Conservation (phyloP, 2,113 vertebrate species). For the Holacanthus passer region DNA sequence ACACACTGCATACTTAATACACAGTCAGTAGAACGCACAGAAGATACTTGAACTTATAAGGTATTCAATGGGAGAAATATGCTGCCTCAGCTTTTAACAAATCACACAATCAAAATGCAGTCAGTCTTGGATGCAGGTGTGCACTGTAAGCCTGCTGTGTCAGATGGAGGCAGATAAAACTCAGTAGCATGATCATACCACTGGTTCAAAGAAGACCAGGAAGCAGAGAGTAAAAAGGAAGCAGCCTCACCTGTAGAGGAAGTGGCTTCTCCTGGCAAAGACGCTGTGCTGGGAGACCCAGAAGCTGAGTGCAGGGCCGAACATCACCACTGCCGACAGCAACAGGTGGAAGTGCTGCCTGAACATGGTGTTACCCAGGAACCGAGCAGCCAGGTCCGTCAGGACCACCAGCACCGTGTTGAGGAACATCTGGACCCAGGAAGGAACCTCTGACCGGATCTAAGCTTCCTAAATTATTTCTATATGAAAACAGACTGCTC, state of each 20-base stretch:
- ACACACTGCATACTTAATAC: background rate
- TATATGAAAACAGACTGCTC: background rate
- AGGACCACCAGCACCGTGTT: slow-evolving; percentile 85
- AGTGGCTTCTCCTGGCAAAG: slow-evolving; percentile 90
- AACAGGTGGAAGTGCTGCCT: slow-evolving; percentile 89
- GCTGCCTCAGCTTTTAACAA: background rate
- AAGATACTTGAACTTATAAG: too few relatives aligned
- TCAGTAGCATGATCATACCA: background rate
- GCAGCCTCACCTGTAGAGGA: slow-evolving; percentile 90
- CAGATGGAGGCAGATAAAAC: background rate
- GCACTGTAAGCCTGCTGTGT: background rate
- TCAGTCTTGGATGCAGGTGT: background rate
- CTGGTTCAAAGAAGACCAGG: background rate
- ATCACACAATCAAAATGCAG: background rate
- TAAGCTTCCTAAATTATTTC: background rate
- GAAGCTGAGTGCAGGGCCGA: slow-evolving; percentile 88
- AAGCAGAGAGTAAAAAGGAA: slow-evolving; percentile 30
- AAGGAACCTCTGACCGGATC: background rate
- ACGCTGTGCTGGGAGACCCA: slow-evolving; percentile 90
- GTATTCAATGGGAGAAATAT: background rate
- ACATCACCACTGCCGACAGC: slow-evolving; percentile 87
- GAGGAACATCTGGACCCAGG: slow-evolving; percentile 78
- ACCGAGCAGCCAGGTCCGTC: slow-evolving; percentile 86
- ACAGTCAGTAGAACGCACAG: background rate
- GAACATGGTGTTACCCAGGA: slow-evolving; percentile 86